These are phyloP conservation scores for Ceryle rudis DNA, from an alignment of 2,797 vertebrate genomes.

Conservation along the genomic window DNA sequence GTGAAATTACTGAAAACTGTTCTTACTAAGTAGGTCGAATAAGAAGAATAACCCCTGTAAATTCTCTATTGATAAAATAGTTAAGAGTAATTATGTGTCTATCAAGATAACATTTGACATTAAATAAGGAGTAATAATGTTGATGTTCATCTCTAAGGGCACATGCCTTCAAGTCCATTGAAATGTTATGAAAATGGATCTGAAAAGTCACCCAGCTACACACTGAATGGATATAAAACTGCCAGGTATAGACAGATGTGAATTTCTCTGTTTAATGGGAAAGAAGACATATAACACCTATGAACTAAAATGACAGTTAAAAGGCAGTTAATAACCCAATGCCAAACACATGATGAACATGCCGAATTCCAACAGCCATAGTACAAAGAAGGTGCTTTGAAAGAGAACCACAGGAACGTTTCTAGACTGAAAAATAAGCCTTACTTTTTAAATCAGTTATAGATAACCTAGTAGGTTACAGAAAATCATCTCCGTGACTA, in stretches of 20 bases:
- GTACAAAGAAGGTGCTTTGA: not conserved
- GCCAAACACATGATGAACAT: not conserved
- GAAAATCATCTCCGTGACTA: not conserved
- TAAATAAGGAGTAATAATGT: not conserved
- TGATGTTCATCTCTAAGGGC: not conserved
- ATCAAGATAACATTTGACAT: slow-evolving; percentile 17
- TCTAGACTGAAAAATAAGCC: not conserved
- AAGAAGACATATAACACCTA: not conserved
- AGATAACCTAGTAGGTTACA: not conserved
- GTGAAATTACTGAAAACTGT: slow-evolving; percentile 6
- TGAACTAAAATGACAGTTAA: not conserved
- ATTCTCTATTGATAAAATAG: slow-evolving; percentile 22
- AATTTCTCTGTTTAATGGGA: not conserved
- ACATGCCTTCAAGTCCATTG: not conserved
- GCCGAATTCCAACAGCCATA: not conserved
- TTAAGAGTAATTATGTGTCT: slow-evolving; percentile 4
- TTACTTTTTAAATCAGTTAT: not conserved
- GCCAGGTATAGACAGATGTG: not conserved
- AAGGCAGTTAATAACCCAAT: not conserved
- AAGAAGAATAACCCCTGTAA: slow-evolving; percentile 22
- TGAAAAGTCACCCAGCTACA: not conserved
- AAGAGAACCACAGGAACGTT: not conserved
- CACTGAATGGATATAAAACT: not conserved
- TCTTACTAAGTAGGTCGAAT: slow-evolving; percentile 16
- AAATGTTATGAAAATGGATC: not conserved